A percentile compares a stretch with the other conserved stretches of the same genome.
Evolutionary conservation across 2,797 vertebrate species (phyloP).

Genomic region (Sebastes flavidus): DNA sequence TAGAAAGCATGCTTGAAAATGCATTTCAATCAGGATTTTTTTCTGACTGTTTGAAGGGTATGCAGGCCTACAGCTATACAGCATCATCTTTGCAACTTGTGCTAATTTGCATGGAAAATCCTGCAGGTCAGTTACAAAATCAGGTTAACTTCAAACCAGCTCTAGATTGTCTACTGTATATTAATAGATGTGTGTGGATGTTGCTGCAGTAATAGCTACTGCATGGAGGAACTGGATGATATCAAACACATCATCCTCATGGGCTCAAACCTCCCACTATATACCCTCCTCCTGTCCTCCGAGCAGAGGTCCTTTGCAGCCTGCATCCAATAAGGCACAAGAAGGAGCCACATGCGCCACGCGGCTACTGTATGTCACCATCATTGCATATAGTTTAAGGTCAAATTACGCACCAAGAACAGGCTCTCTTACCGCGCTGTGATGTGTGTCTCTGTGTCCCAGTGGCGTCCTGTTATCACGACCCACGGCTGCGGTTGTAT

Average conservation of each 20-base stretch:
- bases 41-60: not conserved
- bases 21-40: not conserved
- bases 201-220: slow-evolving; percentile 11
- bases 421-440: slow-evolving; percentile 75
- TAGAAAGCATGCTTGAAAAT: not conserved
- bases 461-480: slow-evolving; percentile 64
- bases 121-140: slow-evolving; percentile 5
- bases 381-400: slow-evolving; percentile 75
- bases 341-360: slow-evolving; percentile 46
- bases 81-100: slow-evolving; percentile 4
- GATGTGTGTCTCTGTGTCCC: slow-evolving; percentile 51
- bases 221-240: not conserved
- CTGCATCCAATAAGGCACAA: slow-evolving; percentile 38
- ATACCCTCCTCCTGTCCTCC: slow-evolving; percentile 12
- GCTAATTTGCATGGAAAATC: not conserved
- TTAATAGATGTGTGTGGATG: not conserved
- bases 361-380: slow-evolving; percentile 38
- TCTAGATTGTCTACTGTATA: not conserved
- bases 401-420: slow-evolving; percentile 54
- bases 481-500: slow-evolving; percentile 65
- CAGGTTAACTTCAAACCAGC: slow-evolving; percentile 2
- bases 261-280: slow-evolving; percentile 11
- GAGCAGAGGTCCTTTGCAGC: slow-evolving; percentile 4
- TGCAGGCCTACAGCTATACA: not conserved
- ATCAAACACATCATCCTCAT: slow-evolving; percentile 31